phyloP scores from a whole-genome alignment of 2,888 invertebrate species.

The Stratiomys singularior region DNA sequence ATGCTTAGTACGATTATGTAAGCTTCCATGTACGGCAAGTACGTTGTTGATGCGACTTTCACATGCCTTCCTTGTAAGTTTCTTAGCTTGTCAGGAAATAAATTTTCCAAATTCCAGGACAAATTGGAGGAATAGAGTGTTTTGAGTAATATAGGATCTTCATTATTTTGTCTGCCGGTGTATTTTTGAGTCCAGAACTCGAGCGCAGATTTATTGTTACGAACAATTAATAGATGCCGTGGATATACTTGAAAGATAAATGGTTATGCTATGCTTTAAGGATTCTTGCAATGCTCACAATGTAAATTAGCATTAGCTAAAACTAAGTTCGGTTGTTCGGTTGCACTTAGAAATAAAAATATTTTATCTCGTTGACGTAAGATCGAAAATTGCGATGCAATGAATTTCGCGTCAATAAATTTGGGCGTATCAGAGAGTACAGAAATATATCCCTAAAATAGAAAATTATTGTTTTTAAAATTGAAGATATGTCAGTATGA shows the following conservation, averaged over 20 bases:
- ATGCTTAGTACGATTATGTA: slow-evolving; percentile 64
- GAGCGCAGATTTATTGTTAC: slow-evolving; percentile 59
- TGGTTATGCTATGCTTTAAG: background rate
- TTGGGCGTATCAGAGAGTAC: slow-evolving; percentile 57
- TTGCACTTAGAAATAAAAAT: slow-evolving; percentile 59
- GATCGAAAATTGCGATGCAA: slow-evolving; percentile 61
- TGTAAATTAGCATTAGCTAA: slow-evolving; percentile 48
- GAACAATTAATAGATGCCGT: slow-evolving; percentile 62
- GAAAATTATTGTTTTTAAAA: background rate
- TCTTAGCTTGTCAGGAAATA: slow-evolving; percentile 62
- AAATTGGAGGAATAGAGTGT: slow-evolving; percentile 59
- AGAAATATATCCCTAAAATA: slow-evolving; percentile 61
- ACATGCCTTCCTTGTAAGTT: slow-evolving; percentile 60
- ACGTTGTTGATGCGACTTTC: slow-evolving; percentile 62
- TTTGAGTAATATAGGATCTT: slow-evolving; percentile 61
- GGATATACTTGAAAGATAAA: slow-evolving; percentile 59
- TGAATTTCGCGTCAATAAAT: slow-evolving; percentile 61
- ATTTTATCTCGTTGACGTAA: slow-evolving; percentile 59
- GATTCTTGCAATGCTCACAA: background rate
- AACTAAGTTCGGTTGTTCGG: slow-evolving; percentile 58
- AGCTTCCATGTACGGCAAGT: slow-evolving; percentile 59
- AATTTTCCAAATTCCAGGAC: slow-evolving; percentile 56
- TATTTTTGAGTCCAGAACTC: slow-evolving; percentile 65
- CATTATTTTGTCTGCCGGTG: slow-evolving; percentile 60
- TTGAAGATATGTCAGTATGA: no score